phyloP scores from a whole-genome alignment of 2,113 vertebrate species.

The Hylia prasina region DNA sequence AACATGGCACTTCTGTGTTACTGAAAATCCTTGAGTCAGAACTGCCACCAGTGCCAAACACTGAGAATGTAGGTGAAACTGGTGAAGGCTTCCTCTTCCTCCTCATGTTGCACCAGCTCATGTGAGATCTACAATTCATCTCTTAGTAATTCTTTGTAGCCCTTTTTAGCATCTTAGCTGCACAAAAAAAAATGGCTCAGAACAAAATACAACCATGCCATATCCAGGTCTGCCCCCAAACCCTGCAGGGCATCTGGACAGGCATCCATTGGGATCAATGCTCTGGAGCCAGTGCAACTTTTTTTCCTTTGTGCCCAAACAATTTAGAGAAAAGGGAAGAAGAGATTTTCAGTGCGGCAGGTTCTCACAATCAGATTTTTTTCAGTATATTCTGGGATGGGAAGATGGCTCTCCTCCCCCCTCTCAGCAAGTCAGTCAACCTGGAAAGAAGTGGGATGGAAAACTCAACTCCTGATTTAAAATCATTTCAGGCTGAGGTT shows the following conservation, averaged over 20 bases:
- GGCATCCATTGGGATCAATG: background rate
- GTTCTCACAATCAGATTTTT: background rate
- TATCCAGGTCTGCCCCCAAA: rapidly evolving
- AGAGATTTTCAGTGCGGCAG: background rate
- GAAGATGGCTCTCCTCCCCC: background rate
- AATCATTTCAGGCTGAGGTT: constrained; percentile 7
- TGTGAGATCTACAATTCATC: background rate
- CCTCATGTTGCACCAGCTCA: background rate
- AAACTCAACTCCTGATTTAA: constrained; percentile 16
- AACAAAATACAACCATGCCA: background rate
- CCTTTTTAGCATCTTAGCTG: background rate
- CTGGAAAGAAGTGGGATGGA: background rate
- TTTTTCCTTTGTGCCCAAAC: background rate
- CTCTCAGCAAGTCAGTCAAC: background rate
- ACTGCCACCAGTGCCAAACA: background rate
- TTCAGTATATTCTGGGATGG: background rate
- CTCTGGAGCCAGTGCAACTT: background rate
- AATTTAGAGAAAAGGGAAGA: background rate
- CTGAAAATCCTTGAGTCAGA: background rate
- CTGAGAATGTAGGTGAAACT: background rate
- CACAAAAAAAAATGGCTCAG: background rate
- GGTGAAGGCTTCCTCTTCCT: background rate
- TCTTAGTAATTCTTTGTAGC: background rate
- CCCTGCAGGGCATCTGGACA: background rate
- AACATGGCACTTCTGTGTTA: background rate